Conservation (phyloP, 2,113 vertebrate species). For the Bubo bubo region DNA sequence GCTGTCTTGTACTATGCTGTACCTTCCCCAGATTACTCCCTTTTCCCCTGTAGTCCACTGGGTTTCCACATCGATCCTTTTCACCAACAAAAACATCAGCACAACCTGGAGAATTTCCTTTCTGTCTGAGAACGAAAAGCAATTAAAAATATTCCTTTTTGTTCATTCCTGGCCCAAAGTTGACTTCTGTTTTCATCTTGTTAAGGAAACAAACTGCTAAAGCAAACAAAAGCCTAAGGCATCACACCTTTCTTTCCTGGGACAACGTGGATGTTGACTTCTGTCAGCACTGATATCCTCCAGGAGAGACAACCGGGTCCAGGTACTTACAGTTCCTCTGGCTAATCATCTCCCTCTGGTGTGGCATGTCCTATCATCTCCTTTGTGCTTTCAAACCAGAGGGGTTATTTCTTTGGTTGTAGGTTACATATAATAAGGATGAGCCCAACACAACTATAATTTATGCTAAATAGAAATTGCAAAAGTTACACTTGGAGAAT, state of each 20-base stretch:
- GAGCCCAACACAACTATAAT: background rate
- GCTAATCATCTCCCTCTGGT: background rate
- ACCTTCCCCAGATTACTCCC: background rate
- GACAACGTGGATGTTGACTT: rapidly evolving
- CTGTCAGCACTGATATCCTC: background rate
- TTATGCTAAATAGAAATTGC: background rate
- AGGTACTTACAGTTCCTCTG: background rate
- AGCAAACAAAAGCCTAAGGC: background rate
- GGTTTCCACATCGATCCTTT: background rate
- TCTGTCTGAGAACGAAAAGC: background rate
- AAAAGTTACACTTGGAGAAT: background rate
- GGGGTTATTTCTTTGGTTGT: background rate
- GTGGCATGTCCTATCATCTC: rapidly evolving
- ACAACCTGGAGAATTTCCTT: background rate
- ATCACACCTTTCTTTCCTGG: background rate
- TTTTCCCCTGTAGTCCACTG: background rate
- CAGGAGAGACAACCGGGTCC: background rate
- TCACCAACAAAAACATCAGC: background rate
- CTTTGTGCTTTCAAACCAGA: background rate
- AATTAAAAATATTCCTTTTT: background rate
- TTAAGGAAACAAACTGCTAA: background rate
- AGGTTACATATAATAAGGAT: background rate
- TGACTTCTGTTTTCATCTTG: background rate
- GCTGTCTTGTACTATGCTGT: background rate
- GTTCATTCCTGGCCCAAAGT: background rate